phyloP scores from a whole-genome alignment of 2,113 vertebrate species.

The Tonatia bakeri region DNA sequence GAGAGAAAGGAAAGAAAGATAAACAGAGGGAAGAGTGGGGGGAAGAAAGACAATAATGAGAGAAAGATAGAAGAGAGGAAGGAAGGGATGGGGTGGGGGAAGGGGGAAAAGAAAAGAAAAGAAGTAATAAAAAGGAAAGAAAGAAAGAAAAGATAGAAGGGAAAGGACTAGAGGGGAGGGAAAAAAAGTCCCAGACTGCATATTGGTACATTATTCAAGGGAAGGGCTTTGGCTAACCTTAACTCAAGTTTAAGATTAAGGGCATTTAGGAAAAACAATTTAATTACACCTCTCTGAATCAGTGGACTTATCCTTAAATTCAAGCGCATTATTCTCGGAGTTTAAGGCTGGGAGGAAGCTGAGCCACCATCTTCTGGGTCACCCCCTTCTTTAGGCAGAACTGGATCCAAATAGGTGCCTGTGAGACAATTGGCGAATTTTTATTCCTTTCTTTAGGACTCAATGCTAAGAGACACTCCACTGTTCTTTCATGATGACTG shows the following conservation, averaged over 20 bases:
- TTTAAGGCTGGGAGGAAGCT: background rate
- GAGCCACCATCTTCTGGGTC: background rate
- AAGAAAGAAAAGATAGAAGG: too few relatives aligned
- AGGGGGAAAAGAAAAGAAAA: background rate
- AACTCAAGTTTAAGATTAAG: background rate
- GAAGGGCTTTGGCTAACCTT: background rate
- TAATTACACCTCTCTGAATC: background rate
- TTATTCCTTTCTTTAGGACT: background rate
- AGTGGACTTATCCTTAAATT: background rate
- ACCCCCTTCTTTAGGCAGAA: background rate
- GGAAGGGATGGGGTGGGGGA: fast-evolving
- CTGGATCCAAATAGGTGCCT: background rate
- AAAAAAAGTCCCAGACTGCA: too few relatives aligned
- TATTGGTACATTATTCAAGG: background rate
- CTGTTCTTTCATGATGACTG: background rate
- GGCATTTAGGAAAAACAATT: background rate
- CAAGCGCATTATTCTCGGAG: background rate
- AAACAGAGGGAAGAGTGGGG: fast-evolving
- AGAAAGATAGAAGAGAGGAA: fast-evolving
- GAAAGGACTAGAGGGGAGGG: fast-evolving
- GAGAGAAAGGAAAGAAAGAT: background rate
- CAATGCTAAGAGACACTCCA: background rate
- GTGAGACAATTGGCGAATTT: background rate
- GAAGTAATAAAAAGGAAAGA: background rate
- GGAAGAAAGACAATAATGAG: too few relatives aligned